Base-by-base conservation (phyloP, 2,888 invertebrate genomes). In the Cephus pygmeus region DNA sequence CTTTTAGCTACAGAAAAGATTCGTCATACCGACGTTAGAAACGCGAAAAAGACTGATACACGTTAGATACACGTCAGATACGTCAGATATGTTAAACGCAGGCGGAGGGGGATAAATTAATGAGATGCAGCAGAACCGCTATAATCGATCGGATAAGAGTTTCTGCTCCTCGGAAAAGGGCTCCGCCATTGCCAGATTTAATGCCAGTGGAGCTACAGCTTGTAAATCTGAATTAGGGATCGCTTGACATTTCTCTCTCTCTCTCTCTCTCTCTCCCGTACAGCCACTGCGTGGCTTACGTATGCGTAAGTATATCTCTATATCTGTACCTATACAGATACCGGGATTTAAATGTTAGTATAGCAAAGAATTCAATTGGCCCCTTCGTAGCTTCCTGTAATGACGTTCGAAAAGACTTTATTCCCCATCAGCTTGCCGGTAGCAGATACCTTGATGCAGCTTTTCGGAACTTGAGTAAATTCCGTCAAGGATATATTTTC, bases 151-250 rank as follows among this genome's bases (percentile, higher is more conserved):
- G 75, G 79, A 80, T 81, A 77, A 81, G 80, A 79, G 69, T 75
- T 74, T 71, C 69, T 71, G 68, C 69, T 69, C 69, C 76, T 23
- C 56, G 23, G 9, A 23, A 56, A 56, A 56, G 9, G 79, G 80
- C 81, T 80, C 80, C 77, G 79, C 80, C 83, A 84, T 81, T 83
- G 81, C 77, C 76, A 80, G 79, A 81, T 85, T 84, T 82, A 79
- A 79, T 79, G 75, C 79, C 82, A 86, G 85, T 80, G 77, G 74
- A 78, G 79, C 77, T 80, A 78, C 81, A 79, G 80, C 81, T 85
- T 84, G 85, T 83, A 85, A 84, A 86, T 85, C 82, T 81, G 79
- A 80, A 84, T 86, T 83, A 85, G 80, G 23, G 23, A 56, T 56
- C 9, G 9, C 2, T 56, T 56, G 9, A 23, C 0, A 9, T 40